Conservation (phyloP, 1,140 invertebrate genomes). For the Drosophila cardini region DNA sequence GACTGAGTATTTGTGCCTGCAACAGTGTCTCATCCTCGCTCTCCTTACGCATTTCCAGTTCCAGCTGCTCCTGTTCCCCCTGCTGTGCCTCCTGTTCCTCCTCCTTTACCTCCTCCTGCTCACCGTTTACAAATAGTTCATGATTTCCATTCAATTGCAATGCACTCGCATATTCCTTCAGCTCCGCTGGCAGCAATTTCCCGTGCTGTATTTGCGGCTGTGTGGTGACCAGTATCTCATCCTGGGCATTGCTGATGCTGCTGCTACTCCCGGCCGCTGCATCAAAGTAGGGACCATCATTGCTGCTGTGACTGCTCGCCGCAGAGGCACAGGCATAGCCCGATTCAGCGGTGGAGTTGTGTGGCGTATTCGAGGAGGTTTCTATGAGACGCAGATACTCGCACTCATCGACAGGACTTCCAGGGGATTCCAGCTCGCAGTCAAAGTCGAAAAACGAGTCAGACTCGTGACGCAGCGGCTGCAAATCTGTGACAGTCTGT, state of each 20-base stretch:
- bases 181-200: slow-evolving; percentile 39
- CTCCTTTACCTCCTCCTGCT: slow-evolving; percentile 18
- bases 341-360: slow-evolving; percentile 85
- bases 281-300: slow-evolving; percentile 86
- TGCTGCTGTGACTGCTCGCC: slow-evolving; percentile 79
- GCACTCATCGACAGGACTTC: slow-evolving; percentile 88
- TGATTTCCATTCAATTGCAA: slow-evolving; percentile 57
- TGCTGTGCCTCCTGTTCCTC: slow-evolving; percentile 10
- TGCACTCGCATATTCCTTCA: slow-evolving; percentile 43
- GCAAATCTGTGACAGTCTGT: slow-evolving; percentile 82
- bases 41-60: background rate
- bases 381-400: slow-evolving; percentile 85
- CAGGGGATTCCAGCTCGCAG: slow-evolving; percentile 87
- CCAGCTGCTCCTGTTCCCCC: slow-evolving; percentile 7
- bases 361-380: slow-evolving; percentile 84
- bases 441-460: slow-evolving; percentile 87
- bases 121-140: slow-evolving; percentile 47
- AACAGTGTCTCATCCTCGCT: slow-evolving; percentile 52
- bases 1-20: slow-evolving; percentile 73
- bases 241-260: slow-evolving; percentile 22
- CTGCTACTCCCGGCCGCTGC: slow-evolving; percentile 55
- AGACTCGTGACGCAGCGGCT: slow-evolving; percentile 85
- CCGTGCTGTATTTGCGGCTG: slow-evolving; percentile 47
- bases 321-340: slow-evolving; percentile 85
- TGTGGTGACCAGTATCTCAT: slow-evolving; percentile 45